Conservation (phyloP, 1,140 invertebrate genomes). For the Trachymyrmex septentrionalis region DNA sequence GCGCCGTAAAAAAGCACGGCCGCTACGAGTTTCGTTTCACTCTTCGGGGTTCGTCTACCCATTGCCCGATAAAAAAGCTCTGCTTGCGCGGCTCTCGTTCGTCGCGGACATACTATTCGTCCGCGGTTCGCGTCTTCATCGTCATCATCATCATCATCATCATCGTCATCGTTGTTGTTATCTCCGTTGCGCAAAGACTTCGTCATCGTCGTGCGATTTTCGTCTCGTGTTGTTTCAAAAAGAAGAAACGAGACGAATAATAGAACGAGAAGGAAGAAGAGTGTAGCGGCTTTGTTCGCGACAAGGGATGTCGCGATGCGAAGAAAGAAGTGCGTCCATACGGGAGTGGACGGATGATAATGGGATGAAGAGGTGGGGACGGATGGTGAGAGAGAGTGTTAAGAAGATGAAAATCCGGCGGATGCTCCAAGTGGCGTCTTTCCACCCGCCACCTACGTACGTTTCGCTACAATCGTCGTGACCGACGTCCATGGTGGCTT, state of each 20-base stretch:
- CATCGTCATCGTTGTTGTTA: slow-evolving; percentile 38
- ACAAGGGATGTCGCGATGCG: slow-evolving; percentile 21
- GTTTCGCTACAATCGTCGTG: slow-evolving; percentile 67
- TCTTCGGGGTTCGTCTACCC: slow-evolving; percentile 76
- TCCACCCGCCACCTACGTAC: slow-evolving; percentile 65
- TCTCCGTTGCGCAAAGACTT: slow-evolving; percentile 10
- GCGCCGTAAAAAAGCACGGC: slow-evolving; percentile 81
- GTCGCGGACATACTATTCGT: slow-evolving; percentile 55
- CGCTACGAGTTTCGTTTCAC: slow-evolving; percentile 75
- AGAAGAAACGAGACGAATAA: slow-evolving; percentile 7
- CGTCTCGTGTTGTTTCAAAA: slow-evolving; percentile 49
- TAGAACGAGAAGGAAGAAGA: slow-evolving; percentile 32
- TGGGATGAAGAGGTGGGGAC: neutral
- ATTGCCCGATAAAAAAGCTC: slow-evolving; percentile 83
- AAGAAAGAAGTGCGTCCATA: slow-evolving; percentile 56
- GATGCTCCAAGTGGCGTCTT: slow-evolving; percentile 67
- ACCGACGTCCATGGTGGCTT: slow-evolving; percentile 74
- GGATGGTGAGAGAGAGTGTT: slow-evolving; percentile 22
- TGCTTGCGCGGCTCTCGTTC: slow-evolving; percentile 70
- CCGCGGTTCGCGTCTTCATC: slow-evolving; percentile 28
- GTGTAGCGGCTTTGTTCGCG: slow-evolving; percentile 27
- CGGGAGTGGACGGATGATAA: slow-evolving; percentile 29
- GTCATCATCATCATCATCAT: neutral
- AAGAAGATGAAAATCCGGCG: slow-evolving; percentile 63
- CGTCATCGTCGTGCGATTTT: slow-evolving; percentile 26